Conservation (phyloP, 1,140 invertebrate species). For the Drosophila sproati region DNA sequence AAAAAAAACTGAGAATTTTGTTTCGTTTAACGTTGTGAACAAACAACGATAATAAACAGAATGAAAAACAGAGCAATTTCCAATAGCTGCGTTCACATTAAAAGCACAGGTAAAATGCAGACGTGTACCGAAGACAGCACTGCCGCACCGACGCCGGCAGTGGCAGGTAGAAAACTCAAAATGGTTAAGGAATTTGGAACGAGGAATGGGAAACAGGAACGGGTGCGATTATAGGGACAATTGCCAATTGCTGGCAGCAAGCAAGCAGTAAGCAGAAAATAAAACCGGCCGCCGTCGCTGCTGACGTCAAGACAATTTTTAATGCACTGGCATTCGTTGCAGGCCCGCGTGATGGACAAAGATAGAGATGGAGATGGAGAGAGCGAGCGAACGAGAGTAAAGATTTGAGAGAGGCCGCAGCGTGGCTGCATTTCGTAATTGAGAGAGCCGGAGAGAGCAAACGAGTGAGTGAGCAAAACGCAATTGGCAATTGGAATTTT, state of each 20-base stretch:
- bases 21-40: constrained; percentile 49
- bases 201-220: not conserved
- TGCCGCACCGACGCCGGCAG: constrained; percentile 19
- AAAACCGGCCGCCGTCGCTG: constrained; percentile 43
- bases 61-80: constrained; percentile 55
- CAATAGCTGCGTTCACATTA: constrained; percentile 41
- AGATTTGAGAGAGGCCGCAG: constrained; percentile 4
- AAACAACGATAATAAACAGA: constrained; percentile 24
- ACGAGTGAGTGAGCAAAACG: constrained; percentile 13
- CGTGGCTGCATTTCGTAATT: constrained; percentile 53
- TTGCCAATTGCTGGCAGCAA: constrained; percentile 22
- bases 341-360: constrained; percentile 18
- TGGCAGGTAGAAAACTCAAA: constrained; percentile 37
- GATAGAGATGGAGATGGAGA: not conserved
- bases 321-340: constrained; percentile 60
- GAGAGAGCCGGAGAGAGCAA: constrained; percentile 39
- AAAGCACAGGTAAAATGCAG: constrained; percentile 59
- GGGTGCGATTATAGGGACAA: not conserved
- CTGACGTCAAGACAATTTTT: constrained; percentile 57
- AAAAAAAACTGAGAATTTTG: constrained; percentile 66
- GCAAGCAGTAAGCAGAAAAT: not conserved
- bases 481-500: constrained; percentile 78
- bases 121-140: constrained; percentile 36
- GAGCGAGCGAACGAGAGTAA: constrained; percentile 1
- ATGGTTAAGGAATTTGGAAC: constrained; percentile 38